Evolutionary conservation across 2,113 vertebrate genomes (phyloP), one percentile per base, ranked within the genome.

Genomic region (Gavialis gangeticus): DNA sequence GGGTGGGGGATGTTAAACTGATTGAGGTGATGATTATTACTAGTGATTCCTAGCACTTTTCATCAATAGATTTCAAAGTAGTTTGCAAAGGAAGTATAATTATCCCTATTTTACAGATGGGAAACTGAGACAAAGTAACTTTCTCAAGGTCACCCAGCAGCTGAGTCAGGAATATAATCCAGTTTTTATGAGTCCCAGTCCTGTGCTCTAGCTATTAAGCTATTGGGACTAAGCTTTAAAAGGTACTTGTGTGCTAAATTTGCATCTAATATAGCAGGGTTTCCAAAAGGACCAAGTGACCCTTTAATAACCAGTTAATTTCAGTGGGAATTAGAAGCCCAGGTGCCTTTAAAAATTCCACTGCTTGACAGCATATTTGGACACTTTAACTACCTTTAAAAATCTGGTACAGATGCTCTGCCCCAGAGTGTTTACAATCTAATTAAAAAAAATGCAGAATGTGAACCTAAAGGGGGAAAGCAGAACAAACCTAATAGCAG

Each of bases 401-500:
- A 69, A 69, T 69, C 5, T 10, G 66, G n/a, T 30, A 17, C n/a
- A 30, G n/a, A 69, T n/a, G 34, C n/a, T 19, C n/a, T 69, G 10
- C 66, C n/a, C n/a, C 18, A 34, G 34, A 69, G n/a, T 30, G 11
- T 2, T 17, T 34, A 67, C n/a, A 11, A 34, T 69, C n/a, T 69
- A 69, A 69, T 69, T 19, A 69, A 83, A 55, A 0, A 0, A 75
- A 79, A 34, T 56, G 55, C 37, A 84, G 79, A 82, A 77, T 73
- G 78, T 84, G n/a, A 92, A 82, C 71, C 34, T 30, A 82, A 82
- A 97, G 81, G 75, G 95, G 56, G n/a, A 69, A 86, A 11, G 66
- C 62, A 93, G 56, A 59, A 80, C 66, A 59, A 89, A 54, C 21
- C 59, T 57, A 90, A 94, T 75, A 57, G n/a, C 4, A 92, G 64